Percentiles rank a stretch among this genome's conserved stretches.
Conservation (phyloP, 1,140 invertebrate species). For the Lithobius niger region DNA sequence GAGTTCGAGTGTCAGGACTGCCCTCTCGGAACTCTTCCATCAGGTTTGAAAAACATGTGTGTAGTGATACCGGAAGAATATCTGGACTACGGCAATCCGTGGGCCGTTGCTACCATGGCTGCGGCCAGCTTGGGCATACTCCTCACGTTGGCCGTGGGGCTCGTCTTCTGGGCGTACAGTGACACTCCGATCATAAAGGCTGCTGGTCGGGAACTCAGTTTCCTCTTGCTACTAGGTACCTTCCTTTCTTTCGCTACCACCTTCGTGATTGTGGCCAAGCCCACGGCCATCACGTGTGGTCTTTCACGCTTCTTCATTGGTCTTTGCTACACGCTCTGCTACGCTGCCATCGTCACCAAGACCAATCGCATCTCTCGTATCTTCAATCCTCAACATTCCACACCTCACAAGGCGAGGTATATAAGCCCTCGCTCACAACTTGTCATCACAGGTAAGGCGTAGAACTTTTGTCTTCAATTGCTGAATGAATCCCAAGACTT, state of each 20-base stretch:
- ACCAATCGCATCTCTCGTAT: slow-evolving; percentile 44
- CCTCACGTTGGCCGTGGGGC: slow-evolving; percentile 51
- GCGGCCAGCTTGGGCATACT: slow-evolving; percentile 48
- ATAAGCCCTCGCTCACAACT: slow-evolving; percentile 14
- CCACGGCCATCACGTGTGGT: slow-evolving; percentile 34
- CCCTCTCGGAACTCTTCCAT: slow-evolving; percentile 32
- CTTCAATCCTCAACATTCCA: slow-evolving; percentile 27
- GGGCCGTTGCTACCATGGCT: slow-evolving; percentile 42
- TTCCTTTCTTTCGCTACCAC: slow-evolving; percentile 41
- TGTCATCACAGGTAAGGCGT: slow-evolving; percentile 39
- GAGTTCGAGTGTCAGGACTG: slow-evolving; percentile 49
- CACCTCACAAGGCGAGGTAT: slow-evolving; percentile 16
- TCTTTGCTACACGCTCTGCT: slow-evolving; percentile 40
- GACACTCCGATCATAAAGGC: slow-evolving; percentile 46
- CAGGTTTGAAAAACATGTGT: slow-evolving; percentile 31
- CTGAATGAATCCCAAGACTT: too few relatives aligned
- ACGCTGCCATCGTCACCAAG: slow-evolving; percentile 43
- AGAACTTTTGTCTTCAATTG: too few relatives aligned
- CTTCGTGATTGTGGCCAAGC: slow-evolving; percentile 40
- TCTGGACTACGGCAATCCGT: slow-evolving; percentile 39
- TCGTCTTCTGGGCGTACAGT: slow-evolving; percentile 49
- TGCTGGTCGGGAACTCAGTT: slow-evolving; percentile 39
- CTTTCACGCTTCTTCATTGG: slow-evolving; percentile 40
- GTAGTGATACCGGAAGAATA: slow-evolving; percentile 37
- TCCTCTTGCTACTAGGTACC: slow-evolving; percentile 35